Percentiles rank a stretch among this genome's conserved stretches.
Evolutionary conservation across 1,140 invertebrate species (phyloP).

Genomic region (Plodia interpunctella): DNA sequence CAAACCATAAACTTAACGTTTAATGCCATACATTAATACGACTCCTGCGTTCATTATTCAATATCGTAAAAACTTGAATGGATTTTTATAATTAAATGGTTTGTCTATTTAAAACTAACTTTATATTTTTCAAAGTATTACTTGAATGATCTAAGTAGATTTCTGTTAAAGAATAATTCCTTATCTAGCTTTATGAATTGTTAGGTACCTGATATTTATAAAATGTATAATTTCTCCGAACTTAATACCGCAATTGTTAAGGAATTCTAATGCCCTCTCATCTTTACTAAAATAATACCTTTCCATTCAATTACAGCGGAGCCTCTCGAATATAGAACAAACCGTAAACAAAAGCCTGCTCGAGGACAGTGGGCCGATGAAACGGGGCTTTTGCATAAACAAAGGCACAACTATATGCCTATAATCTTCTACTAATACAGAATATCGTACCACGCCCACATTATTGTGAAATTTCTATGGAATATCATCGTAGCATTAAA

Average conservation of each 20-base stretch:
- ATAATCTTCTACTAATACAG: slow-evolving; percentile 21
- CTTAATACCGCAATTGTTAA: too few relatives aligned
- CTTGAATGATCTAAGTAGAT: too few relatives aligned
- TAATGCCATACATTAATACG: slow-evolving; percentile 11
- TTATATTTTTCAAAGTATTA: background rate
- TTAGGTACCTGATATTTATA: too few relatives aligned
- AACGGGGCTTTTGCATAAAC: slow-evolving; percentile 36
- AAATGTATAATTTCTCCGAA: too few relatives aligned
- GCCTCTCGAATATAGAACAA: slow-evolving; percentile 10
- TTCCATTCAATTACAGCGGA: background rate
- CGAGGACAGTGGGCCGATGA: slow-evolving; percentile 24
- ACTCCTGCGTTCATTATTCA: background rate
- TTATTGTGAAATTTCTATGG: slow-evolving; percentile 22
- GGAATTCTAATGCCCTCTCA: background rate
- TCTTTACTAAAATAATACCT: background rate
- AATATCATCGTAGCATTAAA: slow-evolving; percentile 19
- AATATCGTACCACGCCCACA: slow-evolving; percentile 25
- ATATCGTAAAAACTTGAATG: background rate
- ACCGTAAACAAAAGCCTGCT: slow-evolving; percentile 22
- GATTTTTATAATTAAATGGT: background rate
- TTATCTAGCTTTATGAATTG: too few relatives aligned
- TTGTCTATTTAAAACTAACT: too few relatives aligned
- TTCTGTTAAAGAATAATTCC: too few relatives aligned
- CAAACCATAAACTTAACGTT: slow-evolving; percentile 4
- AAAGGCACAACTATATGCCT: slow-evolving; percentile 24